Conservation (phyloP, 1,140 invertebrate species). For the Dolichoris vasculosae region DNA sequence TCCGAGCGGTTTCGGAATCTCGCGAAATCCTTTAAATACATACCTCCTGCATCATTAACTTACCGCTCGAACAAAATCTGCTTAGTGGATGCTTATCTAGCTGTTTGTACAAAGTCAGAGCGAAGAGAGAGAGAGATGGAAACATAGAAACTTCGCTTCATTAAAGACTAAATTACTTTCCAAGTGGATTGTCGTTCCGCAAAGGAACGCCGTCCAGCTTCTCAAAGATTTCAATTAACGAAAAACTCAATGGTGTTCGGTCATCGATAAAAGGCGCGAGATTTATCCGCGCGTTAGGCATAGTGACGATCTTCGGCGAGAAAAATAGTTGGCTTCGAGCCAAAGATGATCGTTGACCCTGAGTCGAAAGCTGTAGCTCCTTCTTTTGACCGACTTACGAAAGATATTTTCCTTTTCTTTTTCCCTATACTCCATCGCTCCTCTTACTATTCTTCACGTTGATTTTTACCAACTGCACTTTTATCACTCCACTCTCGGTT, state of each 20-base stretch:
- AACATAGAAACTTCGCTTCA: not conserved
- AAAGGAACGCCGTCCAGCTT: not conserved
- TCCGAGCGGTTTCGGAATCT: not conserved
- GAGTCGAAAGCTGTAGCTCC: conserved; percentile 8
- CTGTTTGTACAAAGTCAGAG: too few relatives aligned
- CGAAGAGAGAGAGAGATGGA: not conserved
- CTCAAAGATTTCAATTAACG: conserved; percentile 32
- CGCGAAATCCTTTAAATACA: conserved; percentile 51
- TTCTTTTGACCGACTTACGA: not conserved
- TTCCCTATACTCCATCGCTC: not conserved
- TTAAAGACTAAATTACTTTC: conserved; percentile 20
- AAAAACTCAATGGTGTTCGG: not conserved
- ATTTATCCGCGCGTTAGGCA: conserved; percentile 8
- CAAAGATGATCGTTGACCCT: conserved; percentile 47
- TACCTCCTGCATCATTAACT: conserved; percentile 30
- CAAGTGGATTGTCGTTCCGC: not conserved
- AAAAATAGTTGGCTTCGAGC: conserved; percentile 34
- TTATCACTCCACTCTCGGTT: conserved; percentile 35
- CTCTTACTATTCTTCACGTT: conserved; percentile 1
- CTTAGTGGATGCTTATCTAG: not conserved
- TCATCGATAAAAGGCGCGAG: not conserved
- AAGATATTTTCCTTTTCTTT: not conserved
- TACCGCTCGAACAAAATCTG: conserved; percentile 19
- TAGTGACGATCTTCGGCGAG: not conserved
- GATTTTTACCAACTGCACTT: not conserved